These are phyloP conservation scores for Andrena bicolor DNA, from an alignment of 2,888 invertebrate genomes.

Conservation along the genomic window DNA sequence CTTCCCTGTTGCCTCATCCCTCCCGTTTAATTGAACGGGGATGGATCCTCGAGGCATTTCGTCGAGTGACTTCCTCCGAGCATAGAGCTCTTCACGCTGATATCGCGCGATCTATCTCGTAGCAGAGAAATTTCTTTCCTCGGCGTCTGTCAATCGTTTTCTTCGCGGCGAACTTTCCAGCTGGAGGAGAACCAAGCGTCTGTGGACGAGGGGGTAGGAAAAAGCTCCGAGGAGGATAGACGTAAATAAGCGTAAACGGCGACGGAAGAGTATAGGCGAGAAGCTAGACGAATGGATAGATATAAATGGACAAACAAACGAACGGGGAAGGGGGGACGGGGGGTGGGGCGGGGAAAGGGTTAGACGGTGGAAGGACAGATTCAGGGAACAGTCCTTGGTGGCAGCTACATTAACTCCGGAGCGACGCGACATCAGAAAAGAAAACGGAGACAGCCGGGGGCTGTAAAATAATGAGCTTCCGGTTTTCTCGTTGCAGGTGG, in stretches of 20 bases:
- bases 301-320: slow-evolving; percentile 39
- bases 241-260: slow-evolving; percentile 24
- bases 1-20: not conserved
- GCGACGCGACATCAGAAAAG: slow-evolving; percentile 58
- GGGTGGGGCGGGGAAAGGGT: slow-evolving; percentile 4
- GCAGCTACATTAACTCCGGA: slow-evolving; percentile 52
- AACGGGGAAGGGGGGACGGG: not conserved
- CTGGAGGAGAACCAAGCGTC: not conserved
- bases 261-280: slow-evolving; percentile 22
- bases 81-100: slow-evolving; percentile 70
- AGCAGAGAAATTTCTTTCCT: slow-evolving; percentile 57
- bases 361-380: slow-evolving; percentile 35
- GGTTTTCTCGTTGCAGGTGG: slow-evolving; percentile 88
- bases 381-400: slow-evolving; percentile 23
- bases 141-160: slow-evolving; percentile 40
- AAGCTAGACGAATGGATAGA: slow-evolving; percentile 39
- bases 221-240: not conserved
- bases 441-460: slow-evolving; percentile 60
- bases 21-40: not conserved
- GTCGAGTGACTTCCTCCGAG: slow-evolving; percentile 2
- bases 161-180: slow-evolving; percentile 32
- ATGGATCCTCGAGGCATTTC: not conserved
- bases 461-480: slow-evolving; percentile 77
- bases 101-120: slow-evolving; percentile 74
- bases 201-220: not conserved